A percentile compares a stretch with the other conserved stretches of the same genome.
Conservation (phyloP, 2,888 invertebrate species). For the Stomorhina lunata region DNA sequence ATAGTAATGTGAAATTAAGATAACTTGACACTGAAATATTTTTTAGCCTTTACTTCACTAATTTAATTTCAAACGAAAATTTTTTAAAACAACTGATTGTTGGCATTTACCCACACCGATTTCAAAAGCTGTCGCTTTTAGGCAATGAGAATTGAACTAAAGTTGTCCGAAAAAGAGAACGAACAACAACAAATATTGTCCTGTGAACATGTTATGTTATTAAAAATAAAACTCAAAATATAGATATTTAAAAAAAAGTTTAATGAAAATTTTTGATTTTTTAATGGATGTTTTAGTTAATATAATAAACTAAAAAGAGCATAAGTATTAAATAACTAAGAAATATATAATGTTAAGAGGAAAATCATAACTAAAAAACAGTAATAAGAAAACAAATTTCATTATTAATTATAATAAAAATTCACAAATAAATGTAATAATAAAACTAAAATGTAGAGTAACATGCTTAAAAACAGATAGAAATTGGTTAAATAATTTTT, state of each 20-base stretch:
- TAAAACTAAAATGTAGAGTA: conserved; percentile 30
- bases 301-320: conserved; percentile 28
- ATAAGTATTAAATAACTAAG: conserved; percentile 12
- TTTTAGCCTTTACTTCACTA: too few species aligned
- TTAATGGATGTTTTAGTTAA: conserved; percentile 26
- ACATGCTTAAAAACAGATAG: conserved; percentile 31
- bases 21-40: too few species aligned
- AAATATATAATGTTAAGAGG: conserved; percentile 5
- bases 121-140: too few species aligned
- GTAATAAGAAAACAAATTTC: conserved; percentile 14
- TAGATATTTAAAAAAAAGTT: not conserved
- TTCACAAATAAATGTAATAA: conserved; percentile 1
- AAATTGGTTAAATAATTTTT: conserved; percentile 1
- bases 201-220: too few species aligned
- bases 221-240: conserved; percentile 8
- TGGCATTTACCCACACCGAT: too few species aligned
- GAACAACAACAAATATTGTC: too few species aligned
- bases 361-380: conserved; percentile 27
- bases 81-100: too few species aligned
- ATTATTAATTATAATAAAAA: conserved; percentile 9
- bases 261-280: too few species aligned
- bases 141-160: too few species aligned
- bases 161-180: too few species aligned
- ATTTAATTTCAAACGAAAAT: too few species aligned
- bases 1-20: too few species aligned